Conservation (phyloP, 1,140 invertebrate species). For the Dysdera silvatica region DNA sequence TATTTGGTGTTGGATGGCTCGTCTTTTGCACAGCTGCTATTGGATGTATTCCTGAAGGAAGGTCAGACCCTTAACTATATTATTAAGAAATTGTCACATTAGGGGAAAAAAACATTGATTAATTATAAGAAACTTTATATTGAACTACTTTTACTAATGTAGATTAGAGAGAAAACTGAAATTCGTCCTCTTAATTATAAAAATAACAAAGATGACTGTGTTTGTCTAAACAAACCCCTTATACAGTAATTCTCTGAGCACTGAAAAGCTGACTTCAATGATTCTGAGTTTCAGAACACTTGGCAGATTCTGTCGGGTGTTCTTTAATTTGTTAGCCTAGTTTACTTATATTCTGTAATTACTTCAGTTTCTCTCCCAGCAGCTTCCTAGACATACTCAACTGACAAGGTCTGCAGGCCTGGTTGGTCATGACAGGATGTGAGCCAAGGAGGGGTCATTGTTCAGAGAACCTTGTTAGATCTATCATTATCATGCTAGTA, state of each 20-base stretch:
- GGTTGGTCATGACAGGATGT: too few species aligned
- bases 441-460: too few species aligned
- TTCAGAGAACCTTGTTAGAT: too few species aligned
- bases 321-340: neutral
- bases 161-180: neutral
- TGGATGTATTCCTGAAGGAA: slow-evolving; percentile 68
- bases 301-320: neutral
- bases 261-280: neutral
- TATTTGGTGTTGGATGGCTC: slow-evolving; percentile 45
- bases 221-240: neutral
- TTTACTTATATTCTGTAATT: too few species aligned
- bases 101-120: neutral
- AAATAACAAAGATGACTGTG: neutral
- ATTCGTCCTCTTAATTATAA: neutral
- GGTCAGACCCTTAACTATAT: slow-evolving; percentile 15
- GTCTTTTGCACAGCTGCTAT: slow-evolving; percentile 72
- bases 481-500: too few species aligned
- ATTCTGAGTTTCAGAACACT: neutral
- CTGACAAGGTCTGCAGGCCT: too few species aligned
- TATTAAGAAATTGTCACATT: neutral
- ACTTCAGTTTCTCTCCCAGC: too few species aligned
- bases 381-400: too few species aligned
- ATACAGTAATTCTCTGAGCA: neutral
- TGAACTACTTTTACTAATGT: neutral
- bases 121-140: neutral